Base-by-base conservation (phyloP, 2,113 vertebrate species). In the Ahaetulla prasina region DNA sequence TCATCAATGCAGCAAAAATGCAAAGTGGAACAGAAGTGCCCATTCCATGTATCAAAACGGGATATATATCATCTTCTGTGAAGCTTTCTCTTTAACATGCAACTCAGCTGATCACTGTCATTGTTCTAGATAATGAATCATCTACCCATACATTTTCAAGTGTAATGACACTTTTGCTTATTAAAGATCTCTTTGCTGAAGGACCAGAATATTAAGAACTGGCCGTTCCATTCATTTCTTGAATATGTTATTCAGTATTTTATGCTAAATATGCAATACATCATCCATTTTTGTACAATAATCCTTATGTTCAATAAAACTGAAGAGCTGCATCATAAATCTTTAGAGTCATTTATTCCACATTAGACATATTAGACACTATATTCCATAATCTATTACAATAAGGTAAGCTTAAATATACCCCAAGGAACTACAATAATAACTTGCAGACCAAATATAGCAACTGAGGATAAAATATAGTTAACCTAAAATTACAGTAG, bases 251-350 rank as follows among this genome's bases (percentile, higher is more conserved):
- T 98, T 98, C 97, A 97, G 97, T 98, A 98, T 98, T 98, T 98
- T 98, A 98, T 98, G 98, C 98, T 98, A 98, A 98, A 98, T 96
- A 97, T 98, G 98, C 97, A 98, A 98, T 98, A 97, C 97, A 97
- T 98, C 97, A 98, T 98, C 97, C 98, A 98, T 98, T 98, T 98
- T 97, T 98, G 97, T 98, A 98, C 97, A 98, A 98, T 98, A 97
- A 98, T 98, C 98, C 98, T 98, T 98, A 98, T 98, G 97, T 98
- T 98, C 98, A 98, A 98, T 98, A 98, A 98, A 98, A 98, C 95
- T 98, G 97, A 98, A 98, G 97, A 97, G 98, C 97, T 97, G 96
- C 96, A 97, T 97, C 97, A 98, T 98, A 98, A 98, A 98, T 98
- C 98, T 98, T 98, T 98, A 97, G 92, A 98, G 97, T 97, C 96